Percentiles rank a stretch among this genome's conserved stretches.
Evolutionary conservation across 92 coral and sea anemone species (phyloP).

Genomic region (Muricea muricata): DNA sequence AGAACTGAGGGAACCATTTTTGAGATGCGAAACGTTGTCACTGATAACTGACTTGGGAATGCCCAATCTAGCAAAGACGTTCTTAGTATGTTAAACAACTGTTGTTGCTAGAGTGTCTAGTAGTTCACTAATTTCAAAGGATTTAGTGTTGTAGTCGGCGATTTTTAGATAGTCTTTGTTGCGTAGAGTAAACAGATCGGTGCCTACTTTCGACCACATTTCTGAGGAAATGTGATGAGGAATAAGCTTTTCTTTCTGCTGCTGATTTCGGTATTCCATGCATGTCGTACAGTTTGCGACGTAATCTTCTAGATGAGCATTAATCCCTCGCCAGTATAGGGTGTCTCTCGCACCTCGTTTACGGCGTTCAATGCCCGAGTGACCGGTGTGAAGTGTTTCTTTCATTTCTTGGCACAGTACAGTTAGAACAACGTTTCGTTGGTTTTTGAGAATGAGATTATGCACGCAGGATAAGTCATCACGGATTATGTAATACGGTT

Average conservation of each 20-base stretch:
- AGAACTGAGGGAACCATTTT: conserved; percentile 20
- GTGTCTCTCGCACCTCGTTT: conserved; percentile 41
- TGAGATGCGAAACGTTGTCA: conserved; percentile 39
- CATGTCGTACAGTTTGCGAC: conserved; percentile 48
- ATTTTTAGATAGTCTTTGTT: conserved; percentile 36
- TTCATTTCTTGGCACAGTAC: conserved; percentile 35
- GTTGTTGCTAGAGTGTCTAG: conserved; percentile 30
- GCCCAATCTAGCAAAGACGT: conserved; percentile 31
- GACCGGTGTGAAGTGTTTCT: conserved; percentile 20
- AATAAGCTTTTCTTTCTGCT: conserved; percentile 52
- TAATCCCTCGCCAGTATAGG: conserved; percentile 59
- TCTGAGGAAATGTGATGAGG: conserved; percentile 56
- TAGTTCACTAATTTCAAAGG: conserved; percentile 26
- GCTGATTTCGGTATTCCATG: conserved; percentile 44
- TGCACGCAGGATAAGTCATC: conserved; percentile 59
- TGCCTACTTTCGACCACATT: conserved; percentile 24
- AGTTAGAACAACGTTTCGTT: conserved; percentile 47
- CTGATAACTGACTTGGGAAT: neutral
- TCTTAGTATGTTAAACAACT: conserved; percentile 11
- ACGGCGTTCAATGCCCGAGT: conserved; percentile 25
- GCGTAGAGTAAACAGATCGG: conserved; percentile 23
- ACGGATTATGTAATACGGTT: conserved; percentile 59
- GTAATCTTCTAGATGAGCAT: conserved; percentile 54
- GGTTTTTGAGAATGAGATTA: neutral
- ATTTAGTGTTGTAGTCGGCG: conserved; percentile 9